A percentile compares a stretch with the other conserved stretches of the same genome.
Conservation (phyloP, 2,888 invertebrate genomes). For the Hirtodrosophila confusa region DNA sequence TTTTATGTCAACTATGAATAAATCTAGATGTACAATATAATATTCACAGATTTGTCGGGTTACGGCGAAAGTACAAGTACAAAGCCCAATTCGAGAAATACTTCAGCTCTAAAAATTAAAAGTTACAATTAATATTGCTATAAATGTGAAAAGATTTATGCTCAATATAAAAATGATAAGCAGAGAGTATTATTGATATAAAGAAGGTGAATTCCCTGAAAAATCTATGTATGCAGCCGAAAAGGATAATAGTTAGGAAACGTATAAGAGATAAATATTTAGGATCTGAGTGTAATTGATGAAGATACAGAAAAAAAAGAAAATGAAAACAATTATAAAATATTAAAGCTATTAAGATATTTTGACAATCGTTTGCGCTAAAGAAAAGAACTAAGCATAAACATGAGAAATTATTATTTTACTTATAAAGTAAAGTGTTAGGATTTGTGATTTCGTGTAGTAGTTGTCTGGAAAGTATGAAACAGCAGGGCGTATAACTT, state of each 20-base stretch:
- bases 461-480: slow-evolving; percentile 9
- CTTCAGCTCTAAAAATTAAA: background rate
- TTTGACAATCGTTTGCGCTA: slow-evolving; percentile 68
- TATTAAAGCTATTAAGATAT: slow-evolving; percentile 46
- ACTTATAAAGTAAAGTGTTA: slow-evolving; percentile 58
- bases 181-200: background rate
- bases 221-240: background rate
- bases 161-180: slow-evolving; percentile 1
- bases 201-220: background rate
- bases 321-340: slow-evolving; percentile 15
- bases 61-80: slow-evolving; percentile 28
- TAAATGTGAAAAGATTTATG: slow-evolving; percentile 9
- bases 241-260: slow-evolving; percentile 30
- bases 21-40: slow-evolving; percentile 7
- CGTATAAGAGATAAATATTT: slow-evolving; percentile 29
- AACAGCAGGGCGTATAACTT: slow-evolving; percentile 7
- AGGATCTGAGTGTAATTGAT: slow-evolving; percentile 5
- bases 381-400: slow-evolving; percentile 5
- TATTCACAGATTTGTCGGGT: slow-evolving; percentile 11
- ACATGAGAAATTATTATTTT: slow-evolving; percentile 23
- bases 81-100: background rate
- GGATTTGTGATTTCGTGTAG: slow-evolving; percentile 62
- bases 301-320: slow-evolving; percentile 10
- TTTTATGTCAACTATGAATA: slow-evolving; percentile 4
- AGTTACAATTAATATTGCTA: background rate